A percentile compares a stretch with the other conserved stretches of the same genome.
Conservation (phyloP, 2,888 invertebrate species). For the Orthosia incerta region DNA sequence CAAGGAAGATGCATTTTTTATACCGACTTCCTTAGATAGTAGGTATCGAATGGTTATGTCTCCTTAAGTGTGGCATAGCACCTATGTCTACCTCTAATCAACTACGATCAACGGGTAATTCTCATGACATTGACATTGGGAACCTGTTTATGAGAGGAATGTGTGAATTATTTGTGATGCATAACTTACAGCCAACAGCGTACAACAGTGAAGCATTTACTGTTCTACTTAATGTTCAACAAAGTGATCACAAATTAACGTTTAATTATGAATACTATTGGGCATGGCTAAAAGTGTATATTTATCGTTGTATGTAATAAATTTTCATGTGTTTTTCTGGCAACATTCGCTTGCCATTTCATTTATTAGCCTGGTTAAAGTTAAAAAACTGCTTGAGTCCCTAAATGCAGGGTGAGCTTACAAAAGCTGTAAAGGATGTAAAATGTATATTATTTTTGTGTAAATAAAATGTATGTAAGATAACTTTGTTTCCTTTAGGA, state of each 20-base stretch:
- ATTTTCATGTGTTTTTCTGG: slow-evolving; percentile 14
- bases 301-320: slow-evolving; percentile 39
- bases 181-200: background rate
- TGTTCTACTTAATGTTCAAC: slow-evolving; percentile 39
- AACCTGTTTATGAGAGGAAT: slow-evolving; percentile 50
- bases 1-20: slow-evolving; percentile 36
- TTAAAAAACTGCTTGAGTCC: slow-evolving; percentile 42
- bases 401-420: slow-evolving; percentile 51
- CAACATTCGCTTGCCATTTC: slow-evolving; percentile 20
- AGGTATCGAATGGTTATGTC: background rate
- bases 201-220: slow-evolving; percentile 20
- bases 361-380: slow-evolving; percentile 39
- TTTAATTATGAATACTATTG: slow-evolving; percentile 21
- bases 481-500: slow-evolving; percentile 76
- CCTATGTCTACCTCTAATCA: slow-evolving; percentile 13
- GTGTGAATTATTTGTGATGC: slow-evolving; percentile 28
- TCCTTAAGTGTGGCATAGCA: slow-evolving; percentile 9
- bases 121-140: slow-evolving; percentile 48
- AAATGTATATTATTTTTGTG: slow-evolving; percentile 70
- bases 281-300: slow-evolving; percentile 34
- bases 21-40: slow-evolving; percentile 14
- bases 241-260: slow-evolving; percentile 26
- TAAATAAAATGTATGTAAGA: slow-evolving; percentile 77
- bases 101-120: slow-evolving; percentile 23
- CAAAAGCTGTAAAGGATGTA: slow-evolving; percentile 48